Evolutionary conservation across 1,140 invertebrate species (phyloP), one percentile per base, ranked within the genome.

Genomic region (Leptinotarsa undecemlineata): DNA sequence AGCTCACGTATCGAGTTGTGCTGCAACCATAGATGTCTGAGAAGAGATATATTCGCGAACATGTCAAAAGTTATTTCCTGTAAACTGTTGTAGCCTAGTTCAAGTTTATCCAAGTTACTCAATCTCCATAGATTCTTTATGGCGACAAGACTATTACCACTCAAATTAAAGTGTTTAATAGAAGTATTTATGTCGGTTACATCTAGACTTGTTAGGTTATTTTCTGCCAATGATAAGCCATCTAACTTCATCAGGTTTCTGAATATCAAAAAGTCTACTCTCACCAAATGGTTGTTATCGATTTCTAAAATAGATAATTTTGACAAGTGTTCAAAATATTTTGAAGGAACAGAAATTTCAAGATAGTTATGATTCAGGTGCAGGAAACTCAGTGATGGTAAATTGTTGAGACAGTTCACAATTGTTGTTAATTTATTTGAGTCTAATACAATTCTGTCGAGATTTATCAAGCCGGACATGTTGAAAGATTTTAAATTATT

Each of bases 221-320:
- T 72, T 26, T 17, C 70, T 11, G 33, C 57, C 20, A 72, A 19
- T 6, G 70, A 72, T 26, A 72, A 13, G 14, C 20, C 42, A 19
- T 42, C 61, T 15, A 72, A 26, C 20, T 33, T 15, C 42, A 4
- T 5, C 21, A 72, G 3, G 8, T 42, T 47, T 0, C 33, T 72
- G 20, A 72, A 63, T 5, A 62, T 63, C 6, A 0, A 3, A 63
- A 62, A 47, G 17, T 71, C 69, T 19, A 71, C 5, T 19, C 15
- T 26, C 17, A 20, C 21, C 19, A 72, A 72, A 47, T 63, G 17
- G 33, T 72, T 72, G 26, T 63, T 33, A 72, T 72, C 70, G 3
- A 72, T 42, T 20, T 72, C 61, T 62, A 72, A n/a, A n/a, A 63
- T 8, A 11, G 33, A 21, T n/a, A 72, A 33, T 20, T 72, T 72